A percentile compares a stretch with the other conserved stretches of the same genome.
Conservation (phyloP, 2,797 vertebrate species). For the Galago senegalensis region DNA sequence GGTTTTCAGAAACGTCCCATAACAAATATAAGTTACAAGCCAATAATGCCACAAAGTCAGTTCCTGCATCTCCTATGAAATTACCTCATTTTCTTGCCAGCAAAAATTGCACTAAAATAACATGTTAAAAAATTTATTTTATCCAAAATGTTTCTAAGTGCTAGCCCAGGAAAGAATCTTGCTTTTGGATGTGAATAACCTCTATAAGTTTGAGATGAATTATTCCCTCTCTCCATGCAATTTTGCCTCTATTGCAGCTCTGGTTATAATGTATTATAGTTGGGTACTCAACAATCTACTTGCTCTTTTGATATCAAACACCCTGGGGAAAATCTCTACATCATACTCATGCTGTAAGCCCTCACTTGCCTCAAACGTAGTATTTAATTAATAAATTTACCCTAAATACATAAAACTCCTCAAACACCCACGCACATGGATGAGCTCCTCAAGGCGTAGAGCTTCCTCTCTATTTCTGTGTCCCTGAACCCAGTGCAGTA, state of each 20-base stretch:
- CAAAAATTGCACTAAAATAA: slow-evolving; percentile 59
- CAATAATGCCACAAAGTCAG: background rate
- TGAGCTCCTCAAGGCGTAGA: background rate
- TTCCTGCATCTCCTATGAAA: background rate
- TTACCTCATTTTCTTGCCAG: slow-evolving; percentile 30
- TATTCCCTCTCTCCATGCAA: slow-evolving; percentile 13
- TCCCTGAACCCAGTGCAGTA: background rate
- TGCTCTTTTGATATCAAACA: background rate
- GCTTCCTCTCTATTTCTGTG: background rate
- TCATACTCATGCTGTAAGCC: slow-evolving; percentile 23
- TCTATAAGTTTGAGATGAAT: background rate
- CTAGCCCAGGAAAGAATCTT: background rate
- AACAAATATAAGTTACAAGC: background rate
- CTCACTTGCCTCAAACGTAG: background rate
- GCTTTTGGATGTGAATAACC: slow-evolving; percentile 3
- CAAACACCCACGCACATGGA: background rate
- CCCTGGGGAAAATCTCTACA: background rate
- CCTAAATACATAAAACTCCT: background rate
- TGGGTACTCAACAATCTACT: background rate
- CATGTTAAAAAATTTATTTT: background rate
- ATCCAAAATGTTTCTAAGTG: slow-evolving; percentile 9
- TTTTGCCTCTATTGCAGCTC: background rate
- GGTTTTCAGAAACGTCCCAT: background rate
- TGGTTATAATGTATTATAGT: background rate
- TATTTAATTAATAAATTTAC: slow-evolving; percentile 5